A percentile compares a stretch with the other conserved stretches of the same genome.
These are phyloP conservation scores for Halisarca cf. caerulea DNA, from an alignment of 37 sponge, comb jelly and placozoan genomes.

Conservation along the genomic window DNA sequence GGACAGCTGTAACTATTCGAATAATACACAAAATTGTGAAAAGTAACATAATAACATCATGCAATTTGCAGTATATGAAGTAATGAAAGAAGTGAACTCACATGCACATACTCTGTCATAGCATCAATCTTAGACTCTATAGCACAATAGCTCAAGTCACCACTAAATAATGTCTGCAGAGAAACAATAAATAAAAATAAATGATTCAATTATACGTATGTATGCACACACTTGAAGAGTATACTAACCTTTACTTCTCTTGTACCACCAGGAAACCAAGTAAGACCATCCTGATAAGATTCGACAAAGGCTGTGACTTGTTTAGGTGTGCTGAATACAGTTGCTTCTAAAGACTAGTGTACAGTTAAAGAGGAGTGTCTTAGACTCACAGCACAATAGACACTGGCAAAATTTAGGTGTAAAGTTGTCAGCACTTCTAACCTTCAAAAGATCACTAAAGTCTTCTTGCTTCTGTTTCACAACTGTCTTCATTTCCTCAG, in stretches of 20 bases:
- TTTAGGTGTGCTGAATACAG: conserved; percentile 6
- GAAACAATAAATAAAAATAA: neutral
- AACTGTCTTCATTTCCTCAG: conserved; percentile 42
- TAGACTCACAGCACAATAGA: neutral
- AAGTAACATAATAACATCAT: no score
- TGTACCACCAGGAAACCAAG: conserved; percentile 73
- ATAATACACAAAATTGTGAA: no score
- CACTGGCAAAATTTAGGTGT: neutral
- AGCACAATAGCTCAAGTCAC: conserved; percentile 13
- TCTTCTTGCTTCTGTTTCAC: conserved; percentile 51
- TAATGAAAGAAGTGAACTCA: neutral
- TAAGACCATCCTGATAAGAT: conserved; percentile 36
- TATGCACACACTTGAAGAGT: conserved; percentile 3
- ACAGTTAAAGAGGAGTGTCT: neutral
- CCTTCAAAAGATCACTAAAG: conserved; percentile 20
- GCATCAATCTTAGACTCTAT: conserved; percentile 64
- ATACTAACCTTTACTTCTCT: conserved; percentile 67
- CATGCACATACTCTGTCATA: conserved; percentile 69
- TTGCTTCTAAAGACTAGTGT: neutral
- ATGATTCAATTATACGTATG: no score
- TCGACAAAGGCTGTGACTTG: conserved; percentile 35
- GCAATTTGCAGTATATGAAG: no score
- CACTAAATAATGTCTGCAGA: conserved; percentile 36
- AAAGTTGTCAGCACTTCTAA: neutral
- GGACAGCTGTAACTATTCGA: no score